Evolutionary conservation across 1,140 invertebrate genomes (phyloP).

Genomic region (Achroia grisella): DNA sequence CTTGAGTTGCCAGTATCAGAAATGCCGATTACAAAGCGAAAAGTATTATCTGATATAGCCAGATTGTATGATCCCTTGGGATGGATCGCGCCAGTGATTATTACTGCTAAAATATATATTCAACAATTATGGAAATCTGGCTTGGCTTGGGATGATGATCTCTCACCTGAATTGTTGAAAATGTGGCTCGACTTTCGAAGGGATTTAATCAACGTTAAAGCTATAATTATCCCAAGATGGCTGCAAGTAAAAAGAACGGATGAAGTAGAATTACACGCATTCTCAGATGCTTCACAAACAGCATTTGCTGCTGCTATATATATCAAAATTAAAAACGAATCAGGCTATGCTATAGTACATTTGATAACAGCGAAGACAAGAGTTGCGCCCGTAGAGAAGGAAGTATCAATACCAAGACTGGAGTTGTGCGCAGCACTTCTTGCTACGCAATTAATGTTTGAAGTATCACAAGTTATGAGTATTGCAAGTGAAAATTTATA

Average conservation of each 20-base stretch:
- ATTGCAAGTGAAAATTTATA: constrained; percentile 18
- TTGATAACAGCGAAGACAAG: constrained; percentile 23
- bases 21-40: constrained; percentile 25
- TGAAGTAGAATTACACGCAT: constrained; percentile 10
- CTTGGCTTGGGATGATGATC: constrained; percentile 25
- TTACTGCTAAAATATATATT: constrained; percentile 40
- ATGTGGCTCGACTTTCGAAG: constrained; percentile 10
- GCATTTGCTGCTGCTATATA: constrained; percentile 13
- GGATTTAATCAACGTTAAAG: constrained; percentile 4
- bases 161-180: constrained; percentile 6
- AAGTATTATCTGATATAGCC: constrained; percentile 31
- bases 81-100: too few species aligned
- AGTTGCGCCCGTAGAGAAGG: constrained; percentile 33
- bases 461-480: constrained; percentile 15
- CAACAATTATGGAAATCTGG: constrained; percentile 29
- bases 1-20: not conserved
- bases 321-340: not conserved
- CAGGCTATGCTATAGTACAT: not conserved
- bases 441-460: constrained; percentile 10
- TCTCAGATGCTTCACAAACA: constrained; percentile 12
- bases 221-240: constrained; percentile 7
- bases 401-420: constrained; percentile 18
- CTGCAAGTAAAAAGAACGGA: not conserved
- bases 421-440: constrained; percentile 10
- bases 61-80: constrained; percentile 46